These are phyloP conservation scores for Ypsolopha sequella DNA, from an alignment of 2,888 invertebrate genomes.

Conservation along the genomic window DNA sequence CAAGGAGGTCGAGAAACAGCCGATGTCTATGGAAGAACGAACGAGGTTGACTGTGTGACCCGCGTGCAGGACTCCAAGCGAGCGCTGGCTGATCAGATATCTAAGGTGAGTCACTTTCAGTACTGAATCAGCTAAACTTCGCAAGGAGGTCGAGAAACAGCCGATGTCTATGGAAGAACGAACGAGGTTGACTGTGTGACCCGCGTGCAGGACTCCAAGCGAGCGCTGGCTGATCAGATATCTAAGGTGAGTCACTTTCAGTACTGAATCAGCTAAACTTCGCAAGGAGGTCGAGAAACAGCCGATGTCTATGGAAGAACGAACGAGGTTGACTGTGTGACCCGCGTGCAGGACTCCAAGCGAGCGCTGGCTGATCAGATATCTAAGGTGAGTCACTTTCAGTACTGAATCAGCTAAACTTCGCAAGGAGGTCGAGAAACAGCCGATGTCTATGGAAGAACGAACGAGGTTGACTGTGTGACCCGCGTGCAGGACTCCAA, in stretches of 20 bases:
- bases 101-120: slow-evolving; percentile 34
- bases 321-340: slow-evolving; percentile 51
- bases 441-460: slow-evolving; percentile 34
- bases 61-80: slow-evolving; percentile 47
- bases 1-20: slow-evolving; percentile 31
- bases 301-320: slow-evolving; percentile 33
- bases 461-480: slow-evolving; percentile 52
- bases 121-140: slow-evolving; percentile 27
- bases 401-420: slow-evolving; percentile 36
- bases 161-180: slow-evolving; percentile 36
- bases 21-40: slow-evolving; percentile 40
- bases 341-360: slow-evolving; percentile 46
- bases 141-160: slow-evolving; percentile 32
- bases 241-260: slow-evolving; percentile 31
- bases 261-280: slow-evolving; percentile 30
- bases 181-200: slow-evolving; percentile 47
- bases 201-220: slow-evolving; percentile 46
- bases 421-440: slow-evolving; percentile 28
- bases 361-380: slow-evolving; percentile 38
- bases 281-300: slow-evolving; percentile 33
- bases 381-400: slow-evolving; percentile 28
- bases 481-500: slow-evolving; percentile 45
- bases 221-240: slow-evolving; percentile 37
- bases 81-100: slow-evolving; percentile 37
- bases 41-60: slow-evolving; percentile 44